A percentile compares a stretch with the other conserved stretches of the same genome.
Conservation (phyloP, 1,140 invertebrate species). For the Drosophila sulfurigaster region DNA sequence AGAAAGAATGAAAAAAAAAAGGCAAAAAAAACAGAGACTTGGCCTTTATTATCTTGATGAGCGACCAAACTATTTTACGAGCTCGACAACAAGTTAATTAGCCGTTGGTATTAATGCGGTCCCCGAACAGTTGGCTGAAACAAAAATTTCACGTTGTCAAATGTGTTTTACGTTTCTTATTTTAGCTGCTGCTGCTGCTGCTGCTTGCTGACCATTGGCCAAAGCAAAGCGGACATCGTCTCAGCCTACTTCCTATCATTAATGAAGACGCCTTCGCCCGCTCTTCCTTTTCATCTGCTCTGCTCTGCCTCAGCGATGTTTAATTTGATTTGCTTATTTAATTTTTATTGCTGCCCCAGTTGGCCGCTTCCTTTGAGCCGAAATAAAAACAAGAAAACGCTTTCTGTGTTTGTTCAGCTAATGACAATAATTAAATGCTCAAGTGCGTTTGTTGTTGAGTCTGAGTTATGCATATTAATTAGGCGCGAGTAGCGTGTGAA, state of each 20-base stretch:
- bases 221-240: not conserved
- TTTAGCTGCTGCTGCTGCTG: too few species aligned
- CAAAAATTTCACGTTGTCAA: conserved; percentile 74
- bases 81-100: conserved; percentile 83
- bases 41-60: conserved; percentile 79
- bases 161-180: conserved; percentile 57
- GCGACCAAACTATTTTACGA: conserved; percentile 82
- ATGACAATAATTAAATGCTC: conserved; percentile 77
- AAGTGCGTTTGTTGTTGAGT: conserved; percentile 51
- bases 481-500: conserved; percentile 68
- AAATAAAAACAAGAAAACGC: not conserved
- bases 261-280: conserved; percentile 62
- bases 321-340: conserved; percentile 63
- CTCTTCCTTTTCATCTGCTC: conserved; percentile 45
- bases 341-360: conserved; percentile 64
- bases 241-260: conserved; percentile 57
- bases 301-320: not conserved
- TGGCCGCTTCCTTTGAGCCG: conserved; percentile 25
- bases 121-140: conserved; percentile 66
- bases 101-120: conserved; percentile 70
- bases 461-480: conserved; percentile 67
- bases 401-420: conserved; percentile 59
- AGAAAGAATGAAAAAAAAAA: conserved; percentile 10
- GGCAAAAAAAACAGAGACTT: conserved; percentile 34
- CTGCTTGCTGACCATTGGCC: conserved; percentile 1